Evolutionary conservation across 92 coral and sea anemone genomes (phyloP).

Genomic region (Meandrina meandrites): DNA sequence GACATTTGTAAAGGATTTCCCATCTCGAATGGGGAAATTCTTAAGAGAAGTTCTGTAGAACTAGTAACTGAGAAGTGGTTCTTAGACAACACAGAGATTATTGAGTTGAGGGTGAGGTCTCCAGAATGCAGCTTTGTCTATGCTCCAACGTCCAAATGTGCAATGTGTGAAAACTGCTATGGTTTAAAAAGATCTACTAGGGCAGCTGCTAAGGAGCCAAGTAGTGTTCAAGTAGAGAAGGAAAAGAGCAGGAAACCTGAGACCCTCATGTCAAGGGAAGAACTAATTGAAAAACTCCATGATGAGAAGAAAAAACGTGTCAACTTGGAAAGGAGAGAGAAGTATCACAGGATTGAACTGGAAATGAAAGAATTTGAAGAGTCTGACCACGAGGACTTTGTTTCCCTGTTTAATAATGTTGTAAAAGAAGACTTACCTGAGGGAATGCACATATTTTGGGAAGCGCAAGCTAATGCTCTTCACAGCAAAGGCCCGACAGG

Average conservation of each 20-base stretch:
- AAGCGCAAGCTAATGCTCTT: constrained; percentile 41
- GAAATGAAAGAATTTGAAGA: constrained; percentile 44
- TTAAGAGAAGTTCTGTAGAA: constrained; percentile 4
- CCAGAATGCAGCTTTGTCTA: not conserved
- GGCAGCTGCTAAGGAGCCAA: not conserved
- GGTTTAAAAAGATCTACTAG: not conserved
- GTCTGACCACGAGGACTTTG: constrained; percentile 36
- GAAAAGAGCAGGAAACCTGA: constrained; percentile 32
- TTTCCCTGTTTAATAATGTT: constrained; percentile 27
- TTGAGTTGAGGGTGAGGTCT: not conserved
- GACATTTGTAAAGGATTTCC: constrained; percentile 10
- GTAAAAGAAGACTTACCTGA: constrained; percentile 25
- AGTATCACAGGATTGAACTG: constrained; percentile 6
- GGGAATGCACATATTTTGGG: constrained; percentile 45
- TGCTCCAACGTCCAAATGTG: constrained; percentile 13
- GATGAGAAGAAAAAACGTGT: constrained; percentile 47
- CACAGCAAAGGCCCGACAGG: constrained; percentile 12
- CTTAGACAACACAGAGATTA: not conserved
- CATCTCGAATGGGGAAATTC: not conserved
- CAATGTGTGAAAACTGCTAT: not conserved
- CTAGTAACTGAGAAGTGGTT: not conserved
- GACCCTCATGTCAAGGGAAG: constrained; percentile 25
- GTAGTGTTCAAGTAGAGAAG: not conserved
- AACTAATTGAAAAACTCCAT: constrained; percentile 44
- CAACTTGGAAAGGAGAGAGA: constrained; percentile 35